These are phyloP conservation scores for Sylvilagus bachmani DNA, from an alignment of 2,113 vertebrate species.

Conservation along the genomic window DNA sequence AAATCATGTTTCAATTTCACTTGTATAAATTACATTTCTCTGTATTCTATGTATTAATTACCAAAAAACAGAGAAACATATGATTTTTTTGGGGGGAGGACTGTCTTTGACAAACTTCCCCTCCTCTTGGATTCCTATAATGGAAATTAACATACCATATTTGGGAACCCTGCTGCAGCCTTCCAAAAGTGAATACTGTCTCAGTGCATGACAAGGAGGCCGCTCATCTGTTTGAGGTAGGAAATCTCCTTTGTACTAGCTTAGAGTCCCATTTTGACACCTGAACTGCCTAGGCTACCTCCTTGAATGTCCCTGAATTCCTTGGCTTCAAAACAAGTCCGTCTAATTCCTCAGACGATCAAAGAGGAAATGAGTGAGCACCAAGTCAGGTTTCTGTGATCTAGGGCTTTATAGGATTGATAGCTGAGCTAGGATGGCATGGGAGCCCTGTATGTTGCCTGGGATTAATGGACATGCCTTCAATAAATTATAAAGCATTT, in stretches of 20 bases:
- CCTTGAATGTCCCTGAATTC: background rate
- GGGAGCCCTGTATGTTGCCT: background rate
- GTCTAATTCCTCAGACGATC: background rate
- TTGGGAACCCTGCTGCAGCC: accelerated
- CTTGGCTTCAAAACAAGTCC: background rate
- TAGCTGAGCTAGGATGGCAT: background rate
- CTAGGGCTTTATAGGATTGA: background rate
- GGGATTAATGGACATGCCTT: background rate
- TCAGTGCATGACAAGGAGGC: accelerated
- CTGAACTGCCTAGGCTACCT: accelerated
- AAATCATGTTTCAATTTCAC: no score
- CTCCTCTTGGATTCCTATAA: no score
- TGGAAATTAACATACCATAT: accelerated
- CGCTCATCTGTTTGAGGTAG: background rate
- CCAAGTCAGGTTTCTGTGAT: accelerated
- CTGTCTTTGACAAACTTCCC: no score
- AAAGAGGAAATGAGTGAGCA: background rate
- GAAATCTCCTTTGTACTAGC: background rate
- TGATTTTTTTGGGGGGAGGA: no score
- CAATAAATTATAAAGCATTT: background rate
- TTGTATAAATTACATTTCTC: no score
- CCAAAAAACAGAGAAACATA: no score
- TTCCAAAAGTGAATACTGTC: no score
- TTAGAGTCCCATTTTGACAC: no score
- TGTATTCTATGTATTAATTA: no score